These are phyloP conservation scores for Eulemur rufifrons DNA, from an alignment of 2,113 vertebrate genomes.

Conservation along the genomic window DNA sequence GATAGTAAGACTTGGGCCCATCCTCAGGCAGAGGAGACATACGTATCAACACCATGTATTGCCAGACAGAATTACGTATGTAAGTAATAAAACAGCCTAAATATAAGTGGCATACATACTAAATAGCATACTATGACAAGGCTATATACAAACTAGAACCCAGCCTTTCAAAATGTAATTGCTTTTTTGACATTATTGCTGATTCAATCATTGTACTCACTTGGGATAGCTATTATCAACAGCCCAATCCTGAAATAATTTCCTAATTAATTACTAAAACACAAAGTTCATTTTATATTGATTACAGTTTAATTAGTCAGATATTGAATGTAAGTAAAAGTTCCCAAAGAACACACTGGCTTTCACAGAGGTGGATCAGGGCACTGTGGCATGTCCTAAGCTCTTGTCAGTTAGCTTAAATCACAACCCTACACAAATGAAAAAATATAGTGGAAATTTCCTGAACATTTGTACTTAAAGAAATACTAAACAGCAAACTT, in stretches of 20 bases:
- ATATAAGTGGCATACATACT: background rate
- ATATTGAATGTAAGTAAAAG: background rate
- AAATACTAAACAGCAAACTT: background rate
- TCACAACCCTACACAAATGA: background rate
- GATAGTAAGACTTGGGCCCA: background rate
- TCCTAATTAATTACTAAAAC: background rate
- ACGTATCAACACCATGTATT: background rate
- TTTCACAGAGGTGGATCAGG: background rate
- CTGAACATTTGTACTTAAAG: background rate
- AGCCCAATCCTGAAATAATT: background rate
- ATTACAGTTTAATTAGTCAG: background rate
- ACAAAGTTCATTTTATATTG: background rate
- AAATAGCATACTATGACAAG: background rate
- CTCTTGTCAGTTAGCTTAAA: background rate
- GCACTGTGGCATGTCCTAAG: rapidly evolving
- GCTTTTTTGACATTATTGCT: background rate
- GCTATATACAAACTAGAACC: background rate
- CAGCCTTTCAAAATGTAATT: background rate
- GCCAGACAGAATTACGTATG: background rate
- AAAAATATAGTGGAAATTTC: background rate
- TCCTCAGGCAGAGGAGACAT: background rate
- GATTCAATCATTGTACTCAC: background rate
- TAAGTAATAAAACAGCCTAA: background rate
- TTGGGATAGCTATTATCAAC: background rate
- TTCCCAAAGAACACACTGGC: background rate